These are phyloP conservation scores for Bhutanitis thaidina DNA, from an alignment of 2,888 invertebrate genomes.

Conservation along the genomic window DNA sequence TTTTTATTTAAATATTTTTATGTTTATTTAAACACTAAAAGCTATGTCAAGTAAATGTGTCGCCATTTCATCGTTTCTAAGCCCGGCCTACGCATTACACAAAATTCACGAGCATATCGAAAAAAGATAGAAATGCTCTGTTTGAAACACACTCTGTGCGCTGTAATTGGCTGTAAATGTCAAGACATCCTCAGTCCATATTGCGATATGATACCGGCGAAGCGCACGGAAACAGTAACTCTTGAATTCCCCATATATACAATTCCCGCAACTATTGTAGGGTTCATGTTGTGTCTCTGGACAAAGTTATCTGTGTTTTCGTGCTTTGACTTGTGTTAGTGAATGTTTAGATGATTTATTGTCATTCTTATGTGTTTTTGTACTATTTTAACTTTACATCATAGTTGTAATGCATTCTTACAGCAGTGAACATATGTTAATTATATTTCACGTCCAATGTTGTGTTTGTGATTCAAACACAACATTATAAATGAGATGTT, in stretches of 20 bases:
- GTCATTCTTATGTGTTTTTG: not conserved
- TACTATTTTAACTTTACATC: not conserved
- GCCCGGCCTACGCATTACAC: no score
- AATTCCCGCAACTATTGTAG: conserved; percentile 6
- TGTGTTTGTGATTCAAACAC: no score
- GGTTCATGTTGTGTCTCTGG: not conserved
- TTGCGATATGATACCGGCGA: conserved; percentile 27
- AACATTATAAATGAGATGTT: no score
- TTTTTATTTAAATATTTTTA: no score
- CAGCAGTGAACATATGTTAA: no score
- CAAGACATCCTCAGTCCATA: conserved; percentile 33
- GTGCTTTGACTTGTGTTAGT: not conserved
- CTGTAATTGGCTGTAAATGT: conserved; percentile 31
- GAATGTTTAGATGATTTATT: not conserved
- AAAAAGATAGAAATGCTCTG: not conserved
- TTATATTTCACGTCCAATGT: no score
- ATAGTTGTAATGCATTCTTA: no score
- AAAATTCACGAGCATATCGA: no score
- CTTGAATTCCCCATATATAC: conserved; percentile 12
- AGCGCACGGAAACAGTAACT: conserved; percentile 26
- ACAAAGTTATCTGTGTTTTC: not conserved
- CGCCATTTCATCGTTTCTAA: no score
- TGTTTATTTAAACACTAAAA: no score
- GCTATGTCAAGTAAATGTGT: no score
- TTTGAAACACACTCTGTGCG: conserved; percentile 25